Conservation (phyloP, 2,113 vertebrate genomes). For the Myotis davidii region DNA sequence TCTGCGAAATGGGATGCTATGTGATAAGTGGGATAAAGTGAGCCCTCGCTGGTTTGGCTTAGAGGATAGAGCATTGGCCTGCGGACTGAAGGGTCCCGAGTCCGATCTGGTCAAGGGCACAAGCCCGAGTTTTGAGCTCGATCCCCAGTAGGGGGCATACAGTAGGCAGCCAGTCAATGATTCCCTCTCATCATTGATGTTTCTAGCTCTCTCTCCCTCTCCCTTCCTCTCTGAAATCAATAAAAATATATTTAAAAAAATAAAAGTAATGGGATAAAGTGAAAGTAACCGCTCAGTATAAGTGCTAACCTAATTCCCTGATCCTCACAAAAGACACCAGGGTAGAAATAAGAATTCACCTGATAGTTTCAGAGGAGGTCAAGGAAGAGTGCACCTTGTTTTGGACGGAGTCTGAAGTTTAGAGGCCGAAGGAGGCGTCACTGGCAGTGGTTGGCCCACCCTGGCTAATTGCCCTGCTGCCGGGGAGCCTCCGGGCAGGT, state of each 20-base stretch:
- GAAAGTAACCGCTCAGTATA: not conserved
- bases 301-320: not conserved
- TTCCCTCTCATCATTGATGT: no score
- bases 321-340: not conserved
- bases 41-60: no score
- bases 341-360: not conserved
- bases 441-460: not conserved
- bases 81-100: no score
- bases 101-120: no score
- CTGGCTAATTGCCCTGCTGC: not conserved
- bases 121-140: no score
- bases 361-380: not conserved
- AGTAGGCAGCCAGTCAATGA: no score
- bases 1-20: not conserved
- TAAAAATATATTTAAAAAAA: no score
- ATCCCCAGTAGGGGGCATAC: no score
- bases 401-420: not conserved
- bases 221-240: no score
- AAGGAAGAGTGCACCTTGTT: not conserved
- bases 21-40: not conserved
- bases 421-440: not conserved
- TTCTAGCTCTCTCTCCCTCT: no score
- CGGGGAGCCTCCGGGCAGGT: not conserved
- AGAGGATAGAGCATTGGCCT: no score
- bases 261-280: not conserved